phyloP scores from a whole-genome alignment of 2,888 invertebrate species.

The Leptopilina drosophilae region DNA sequence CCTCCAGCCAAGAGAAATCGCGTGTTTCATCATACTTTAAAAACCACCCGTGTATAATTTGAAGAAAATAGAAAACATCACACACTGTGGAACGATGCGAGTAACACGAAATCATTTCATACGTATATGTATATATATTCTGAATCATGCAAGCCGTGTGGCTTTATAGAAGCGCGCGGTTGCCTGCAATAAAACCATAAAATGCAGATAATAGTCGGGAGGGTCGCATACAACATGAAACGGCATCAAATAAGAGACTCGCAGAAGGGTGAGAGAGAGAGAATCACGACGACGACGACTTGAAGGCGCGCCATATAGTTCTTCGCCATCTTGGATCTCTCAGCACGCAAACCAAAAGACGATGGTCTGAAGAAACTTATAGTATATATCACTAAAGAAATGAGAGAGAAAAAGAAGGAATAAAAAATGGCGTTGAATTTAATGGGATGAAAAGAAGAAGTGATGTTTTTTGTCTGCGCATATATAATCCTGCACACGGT shows the following conservation, averaged over 20 bases:
- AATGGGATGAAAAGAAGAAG: conserved; percentile 50
- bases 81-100: conserved; percentile 50
- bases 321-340: conserved; percentile 54
- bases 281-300: conserved; percentile 43
- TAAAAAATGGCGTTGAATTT: conserved; percentile 61
- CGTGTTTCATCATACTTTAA: conserved; percentile 21
- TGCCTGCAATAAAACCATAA: conserved; percentile 76
- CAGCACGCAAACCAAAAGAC: conserved; percentile 54
- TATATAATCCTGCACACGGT: not conserved
- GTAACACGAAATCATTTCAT: conserved; percentile 62
- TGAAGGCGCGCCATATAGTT: conserved; percentile 45
- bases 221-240: conserved; percentile 61
- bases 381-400: conserved; percentile 39
- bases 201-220: conserved; percentile 71
- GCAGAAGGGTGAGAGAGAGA: conserved; percentile 48
- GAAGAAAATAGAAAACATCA: conserved; percentile 39
- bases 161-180: conserved; percentile 66
- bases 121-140: conserved; percentile 64
- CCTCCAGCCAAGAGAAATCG: conserved; percentile 26
- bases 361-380: conserved; percentile 44
- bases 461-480: too few relatives aligned
- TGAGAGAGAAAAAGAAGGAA: not conserved
- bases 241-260: conserved; percentile 42
- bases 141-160: conserved; percentile 64
- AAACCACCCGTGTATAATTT: not conserved